A percentile compares a stretch with the other conserved stretches of the same genome.
Evolutionary conservation across 2,113 vertebrate genomes (phyloP).

Genomic region (Onychostruthus taczanowskii): DNA sequence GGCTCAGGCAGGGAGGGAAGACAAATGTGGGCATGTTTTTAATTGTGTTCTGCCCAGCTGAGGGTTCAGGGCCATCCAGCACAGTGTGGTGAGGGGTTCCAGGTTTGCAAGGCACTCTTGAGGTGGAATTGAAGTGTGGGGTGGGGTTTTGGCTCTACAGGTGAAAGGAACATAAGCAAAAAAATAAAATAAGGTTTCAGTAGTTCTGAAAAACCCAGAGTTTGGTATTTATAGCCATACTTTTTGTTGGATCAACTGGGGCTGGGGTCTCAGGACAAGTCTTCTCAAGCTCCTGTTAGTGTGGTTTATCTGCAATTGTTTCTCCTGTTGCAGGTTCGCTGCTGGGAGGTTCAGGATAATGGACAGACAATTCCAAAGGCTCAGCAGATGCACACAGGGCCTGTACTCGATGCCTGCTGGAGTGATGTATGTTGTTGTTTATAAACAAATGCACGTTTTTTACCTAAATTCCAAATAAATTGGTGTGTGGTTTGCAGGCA

Average conservation of each 20-base stretch:
- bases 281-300: not conserved
- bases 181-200: not conserved
- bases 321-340: conserved; percentile 83
- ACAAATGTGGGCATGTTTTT: not conserved
- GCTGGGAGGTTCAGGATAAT: conserved; percentile 98
- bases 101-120: fast-evolving
- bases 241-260: not conserved
- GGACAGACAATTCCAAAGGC: conserved; percentile 98
- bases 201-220: not conserved
- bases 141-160: not conserved
- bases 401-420: conserved; percentile 94
- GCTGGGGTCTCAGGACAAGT: not conserved
- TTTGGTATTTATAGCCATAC: not conserved
- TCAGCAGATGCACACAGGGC: conserved; percentile 98
- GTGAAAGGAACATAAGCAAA: not conserved
- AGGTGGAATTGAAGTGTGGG: not conserved
- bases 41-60: not conserved
- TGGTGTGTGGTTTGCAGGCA: not conserved
- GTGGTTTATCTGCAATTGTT: fast-evolving
- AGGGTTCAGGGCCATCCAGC: not conserved
- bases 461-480: not conserved
- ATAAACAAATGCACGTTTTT: not conserved
- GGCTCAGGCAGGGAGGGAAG: not conserved
- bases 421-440: conserved; percentile 84
- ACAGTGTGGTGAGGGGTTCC: not conserved